Base-by-base conservation (phyloP, 2,888 invertebrate genomes). In the Eilema sororculum region DNA sequence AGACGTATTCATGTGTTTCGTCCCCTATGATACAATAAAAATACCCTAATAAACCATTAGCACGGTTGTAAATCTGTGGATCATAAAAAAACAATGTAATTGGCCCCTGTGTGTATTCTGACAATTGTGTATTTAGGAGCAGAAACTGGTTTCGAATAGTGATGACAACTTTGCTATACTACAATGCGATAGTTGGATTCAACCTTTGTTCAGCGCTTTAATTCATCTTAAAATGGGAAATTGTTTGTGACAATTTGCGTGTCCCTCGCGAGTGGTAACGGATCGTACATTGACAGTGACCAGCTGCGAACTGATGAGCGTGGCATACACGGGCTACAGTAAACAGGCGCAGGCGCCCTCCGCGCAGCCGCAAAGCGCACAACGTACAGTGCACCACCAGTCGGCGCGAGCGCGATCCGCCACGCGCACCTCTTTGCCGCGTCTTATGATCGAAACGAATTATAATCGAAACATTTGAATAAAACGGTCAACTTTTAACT, bases 251-350 rank as follows among this genome's bases (percentile, higher is more conserved):
- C 79, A 78, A 84, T 84, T 85, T 81, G 78, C 76, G 80, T 81
- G 84, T 87, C 82, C 79, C 81, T 84, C 78, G 81, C 78, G 74
- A 81, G 84, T 83, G 85, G 86, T 93, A 93, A 93, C 92, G 92
- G 93, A 90, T 80, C 78, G 83, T 80, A 78, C 80, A 78, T 81
- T 77, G 79, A 62, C 73, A 69, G 75, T 82, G 83, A 84, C 88
- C 90, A 90, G 90, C 89, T 89, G 90, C 89, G 85, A 87, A 85
- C 89, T 90, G 92, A 91, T 89, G 91, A 91, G 89, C 86, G 75
- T 67, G 67, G 69, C 66, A 68, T 52, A 67, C 62, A 63, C 70
- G 52, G 72, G 69, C 65, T 59, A 67, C 73, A 68, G 60, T 46
- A 64, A 64, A 69, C 59, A 68, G 69, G 71, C 72, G 65, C 79